phyloP scores from a whole-genome alignment of 1,140 invertebrate species.

The Vanessa atalanta region DNA sequence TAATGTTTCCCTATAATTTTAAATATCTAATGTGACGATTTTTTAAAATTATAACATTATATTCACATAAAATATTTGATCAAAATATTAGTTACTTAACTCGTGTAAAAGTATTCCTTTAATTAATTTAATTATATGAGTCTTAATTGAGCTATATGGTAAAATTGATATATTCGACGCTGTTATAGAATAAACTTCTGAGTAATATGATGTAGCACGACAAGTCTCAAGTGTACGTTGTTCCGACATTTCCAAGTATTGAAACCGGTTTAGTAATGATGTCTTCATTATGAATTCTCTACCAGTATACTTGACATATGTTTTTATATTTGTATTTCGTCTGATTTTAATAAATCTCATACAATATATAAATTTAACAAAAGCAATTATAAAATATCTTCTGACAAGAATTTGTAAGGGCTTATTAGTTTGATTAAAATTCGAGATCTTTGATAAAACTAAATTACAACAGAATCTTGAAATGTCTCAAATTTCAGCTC shows the following conservation, averaged over 20 bases:
- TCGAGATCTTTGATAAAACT: constrained; percentile 39
- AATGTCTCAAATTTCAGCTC: constrained; percentile 29
- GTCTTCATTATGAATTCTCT: constrained; percentile 76
- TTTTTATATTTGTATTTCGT: neutral
- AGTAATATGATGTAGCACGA: constrained; percentile 28
- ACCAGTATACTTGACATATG: constrained; percentile 35
- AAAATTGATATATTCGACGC: neutral
- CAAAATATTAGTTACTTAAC: neutral
- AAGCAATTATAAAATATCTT: constrained; percentile 26
- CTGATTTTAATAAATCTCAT: constrained; percentile 5
- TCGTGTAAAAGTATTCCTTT: neutral
- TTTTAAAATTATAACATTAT: too few relatives aligned
- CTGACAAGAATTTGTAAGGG: constrained; percentile 8
- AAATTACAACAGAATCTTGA: constrained; percentile 32
- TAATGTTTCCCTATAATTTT: too few relatives aligned
- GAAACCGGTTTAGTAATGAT: constrained; percentile 73
- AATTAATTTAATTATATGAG: too few relatives aligned
- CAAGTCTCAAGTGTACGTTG: constrained; percentile 43
- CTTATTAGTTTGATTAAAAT: constrained; percentile 32
- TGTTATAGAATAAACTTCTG: constrained; percentile 28
- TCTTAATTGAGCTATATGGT: neutral
- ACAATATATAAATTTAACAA: constrained; percentile 20
- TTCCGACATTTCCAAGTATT: constrained; percentile 46
- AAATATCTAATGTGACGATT: too few relatives aligned
- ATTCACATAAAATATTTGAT: too few relatives aligned